Conservation (phyloP, 2,888 invertebrate species). For the Vandiemenella viatica region DNA sequence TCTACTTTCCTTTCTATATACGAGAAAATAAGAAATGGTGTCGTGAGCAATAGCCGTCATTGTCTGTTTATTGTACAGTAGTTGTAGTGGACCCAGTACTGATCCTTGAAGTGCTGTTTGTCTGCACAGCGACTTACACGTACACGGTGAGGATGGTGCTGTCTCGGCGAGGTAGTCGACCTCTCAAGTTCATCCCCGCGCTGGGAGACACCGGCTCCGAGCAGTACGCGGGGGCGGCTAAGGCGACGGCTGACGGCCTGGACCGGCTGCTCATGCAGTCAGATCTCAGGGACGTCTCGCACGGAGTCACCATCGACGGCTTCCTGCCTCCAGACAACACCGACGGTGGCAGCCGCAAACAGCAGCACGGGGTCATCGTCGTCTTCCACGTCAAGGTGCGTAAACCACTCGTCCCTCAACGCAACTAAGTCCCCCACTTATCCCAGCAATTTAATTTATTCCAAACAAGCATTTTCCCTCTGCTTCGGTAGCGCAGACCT, state of each 20-base stretch:
- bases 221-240: constrained; percentile 44
- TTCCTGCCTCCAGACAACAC: constrained; percentile 41
- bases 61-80: too few species aligned
- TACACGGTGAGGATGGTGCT: constrained; percentile 61
- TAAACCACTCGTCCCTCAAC: too few species aligned
- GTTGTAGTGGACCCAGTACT: too few species aligned
- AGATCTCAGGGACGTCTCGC: constrained; percentile 67
- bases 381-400: constrained; percentile 59
- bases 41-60: too few species aligned
- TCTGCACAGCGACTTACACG: constrained; percentile 75
- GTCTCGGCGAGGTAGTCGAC: constrained; percentile 50
- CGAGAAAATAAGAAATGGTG: too few species aligned
- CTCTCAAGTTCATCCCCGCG: constrained; percentile 30
- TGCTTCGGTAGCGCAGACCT: too few species aligned
- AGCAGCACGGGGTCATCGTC: constrained; percentile 46
- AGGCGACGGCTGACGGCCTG: constrained; percentile 58
- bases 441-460: too few species aligned
- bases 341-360: constrained; percentile 27
- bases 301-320: constrained; percentile 57
- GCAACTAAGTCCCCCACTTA: too few species aligned
- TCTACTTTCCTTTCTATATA: too few species aligned
- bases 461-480: too few species aligned
- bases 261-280: constrained; percentile 85
- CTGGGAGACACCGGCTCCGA: constrained; percentile 45
- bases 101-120: too few species aligned